These are phyloP conservation scores for Drosophila eohydei DNA, from an alignment of 2,888 invertebrate species.

Conservation along the genomic window DNA sequence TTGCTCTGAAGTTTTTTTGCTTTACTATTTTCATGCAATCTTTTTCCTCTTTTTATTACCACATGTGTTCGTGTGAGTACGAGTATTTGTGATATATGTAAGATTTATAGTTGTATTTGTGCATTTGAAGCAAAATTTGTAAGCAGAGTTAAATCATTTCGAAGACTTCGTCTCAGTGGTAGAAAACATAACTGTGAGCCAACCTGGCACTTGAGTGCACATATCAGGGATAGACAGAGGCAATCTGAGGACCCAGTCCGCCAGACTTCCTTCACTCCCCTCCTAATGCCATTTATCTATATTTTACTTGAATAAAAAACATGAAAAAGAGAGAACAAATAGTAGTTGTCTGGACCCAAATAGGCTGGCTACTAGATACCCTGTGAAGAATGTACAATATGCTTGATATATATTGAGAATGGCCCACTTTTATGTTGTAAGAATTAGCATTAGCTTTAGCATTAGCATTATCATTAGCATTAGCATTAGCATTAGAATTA, in stretches of 20 bases:
- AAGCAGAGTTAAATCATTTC: slow-evolving; percentile 42
- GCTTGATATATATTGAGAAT: not conserved
- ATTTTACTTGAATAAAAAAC: slow-evolving; percentile 41
- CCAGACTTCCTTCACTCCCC: not conserved
- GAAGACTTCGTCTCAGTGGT: slow-evolving; percentile 29
- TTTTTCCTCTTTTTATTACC: slow-evolving; percentile 12
- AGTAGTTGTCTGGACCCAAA: too few relatives aligned
- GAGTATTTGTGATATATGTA: not conserved
- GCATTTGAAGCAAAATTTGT: slow-evolving; percentile 52
- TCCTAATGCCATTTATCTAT: slow-evolving; percentile 59
- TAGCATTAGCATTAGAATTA: not conserved
- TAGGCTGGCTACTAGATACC: not conserved
- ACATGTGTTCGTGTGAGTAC: slow-evolving; percentile 9
- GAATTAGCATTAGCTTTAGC: not conserved
- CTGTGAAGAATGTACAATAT: not conserved
- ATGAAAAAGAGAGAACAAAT: slow-evolving; percentile 5
- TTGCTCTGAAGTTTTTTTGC: slow-evolving; percentile 21
- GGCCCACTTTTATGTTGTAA: not conserved
- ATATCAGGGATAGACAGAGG: slow-evolving; percentile 38
- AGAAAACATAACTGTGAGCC: slow-evolving; percentile 32
- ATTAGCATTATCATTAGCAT: not conserved
- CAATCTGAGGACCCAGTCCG: slow-evolving; percentile 7
- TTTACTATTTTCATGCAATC: slow-evolving; percentile 31
- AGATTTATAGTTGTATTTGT: slow-evolving; percentile 49
- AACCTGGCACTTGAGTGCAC: slow-evolving; percentile 37